These are phyloP conservation scores for Albula glossodonta DNA, from an alignment of 2,113 vertebrate genomes.

Conservation along the genomic window DNA sequence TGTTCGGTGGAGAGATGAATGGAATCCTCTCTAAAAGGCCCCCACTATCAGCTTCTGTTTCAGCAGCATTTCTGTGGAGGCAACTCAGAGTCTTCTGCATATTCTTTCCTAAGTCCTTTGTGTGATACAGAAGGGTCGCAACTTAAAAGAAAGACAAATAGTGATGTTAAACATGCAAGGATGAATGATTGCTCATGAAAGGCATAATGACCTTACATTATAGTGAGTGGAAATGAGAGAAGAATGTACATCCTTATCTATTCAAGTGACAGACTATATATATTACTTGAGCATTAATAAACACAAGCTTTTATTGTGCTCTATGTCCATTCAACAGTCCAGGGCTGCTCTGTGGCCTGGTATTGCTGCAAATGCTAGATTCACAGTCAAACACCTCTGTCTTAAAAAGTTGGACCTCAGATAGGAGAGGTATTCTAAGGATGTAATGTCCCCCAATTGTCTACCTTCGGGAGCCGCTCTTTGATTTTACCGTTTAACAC, in stretches of 20 bases:
- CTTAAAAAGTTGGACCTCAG: neutral
- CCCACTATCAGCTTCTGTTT: neutral
- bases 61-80: neutral
- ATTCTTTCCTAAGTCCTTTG: neutral
- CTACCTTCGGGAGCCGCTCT: neutral
- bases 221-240: neutral
- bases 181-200: neutral
- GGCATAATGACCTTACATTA: too few species aligned
- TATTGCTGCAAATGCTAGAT: too few species aligned
- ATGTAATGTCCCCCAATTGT: neutral
- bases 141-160: neutral
- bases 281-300: neutral
- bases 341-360: too few species aligned
- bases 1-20: neutral
- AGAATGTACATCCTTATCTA: neutral
- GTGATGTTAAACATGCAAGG: neutral
- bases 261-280: neutral
- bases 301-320: too few species aligned
- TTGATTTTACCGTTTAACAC: neutral
- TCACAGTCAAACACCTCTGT: neutral
- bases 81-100: neutral
- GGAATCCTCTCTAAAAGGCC: neutral
- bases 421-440: neutral
- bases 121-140: neutral
- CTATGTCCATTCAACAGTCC: too few species aligned